Conservation (phyloP, 2,113 vertebrate species). For the Microcebus jonahi region DNA sequence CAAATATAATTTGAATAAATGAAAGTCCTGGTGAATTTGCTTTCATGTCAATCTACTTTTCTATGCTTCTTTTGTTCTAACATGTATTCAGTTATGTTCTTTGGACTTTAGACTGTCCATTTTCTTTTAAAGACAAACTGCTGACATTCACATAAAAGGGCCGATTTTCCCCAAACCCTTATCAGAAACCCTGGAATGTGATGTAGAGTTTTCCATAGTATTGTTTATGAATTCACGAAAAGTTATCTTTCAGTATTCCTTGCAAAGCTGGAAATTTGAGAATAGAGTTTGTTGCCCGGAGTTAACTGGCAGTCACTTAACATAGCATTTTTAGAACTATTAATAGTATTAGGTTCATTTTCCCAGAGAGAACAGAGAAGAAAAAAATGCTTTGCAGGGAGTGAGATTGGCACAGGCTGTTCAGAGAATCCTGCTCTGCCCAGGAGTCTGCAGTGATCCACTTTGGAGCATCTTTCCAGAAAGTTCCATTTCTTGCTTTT, state of each 20-base stretch:
- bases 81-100: neutral
- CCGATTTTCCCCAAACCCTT: neutral
- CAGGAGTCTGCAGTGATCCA: neutral
- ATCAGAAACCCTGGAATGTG: neutral
- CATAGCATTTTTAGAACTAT: neutral
- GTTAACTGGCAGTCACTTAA: neutral
- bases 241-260: neutral
- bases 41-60: neutral
- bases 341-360: neutral
- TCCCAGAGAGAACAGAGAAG: neutral
- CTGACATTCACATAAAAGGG: neutral
- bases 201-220: neutral
- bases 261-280: constrained; percentile 1
- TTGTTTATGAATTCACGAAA: neutral
- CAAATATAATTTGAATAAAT: neutral
- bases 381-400: neutral
- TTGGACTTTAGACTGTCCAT: neutral
- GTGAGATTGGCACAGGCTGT: neutral
- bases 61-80: neutral
- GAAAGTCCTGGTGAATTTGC: neutral
- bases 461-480: neutral
- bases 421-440: neutral
- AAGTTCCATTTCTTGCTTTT: neutral
- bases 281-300: neutral
- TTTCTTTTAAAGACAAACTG: constrained; percentile 10